Evolutionary conservation across 2,888 invertebrate genomes (phyloP), one percentile per base, ranked within the genome.

Genomic region (Pogonocherus hispidulus): DNA sequence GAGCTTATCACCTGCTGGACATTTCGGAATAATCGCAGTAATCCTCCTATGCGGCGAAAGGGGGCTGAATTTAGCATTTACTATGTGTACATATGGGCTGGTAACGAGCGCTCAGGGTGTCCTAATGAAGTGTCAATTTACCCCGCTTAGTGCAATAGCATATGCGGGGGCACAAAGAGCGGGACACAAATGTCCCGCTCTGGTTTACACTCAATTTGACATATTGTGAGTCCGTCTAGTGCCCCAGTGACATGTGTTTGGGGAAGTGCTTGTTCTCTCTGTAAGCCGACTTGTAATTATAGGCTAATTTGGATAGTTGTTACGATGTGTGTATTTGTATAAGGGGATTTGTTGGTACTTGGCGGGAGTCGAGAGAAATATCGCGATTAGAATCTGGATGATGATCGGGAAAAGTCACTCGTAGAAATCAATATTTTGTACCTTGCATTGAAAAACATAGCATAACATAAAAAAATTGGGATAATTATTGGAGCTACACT

Each of bases 141-240:
- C 84, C 78, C 76, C 79, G 77, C 80, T 81, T 79, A 76, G 73
- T 75, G 68, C 70, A 56, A 67, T 75, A 82, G 78, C 83, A 83
- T 83, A 83, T 83, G 83, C 76, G 73, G 60, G 46, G 16, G 46
- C 47, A 74, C 71, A 74, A 73, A 46, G 59, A 44, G 46, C 37
- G 6, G 18, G 27, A 47, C 46, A 47, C 23, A 32, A 55, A 64
- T 66, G 64, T 67, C 63, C 63, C 65, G 57, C 49, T 49, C 71
- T 75, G 74, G 84, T 85, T 85, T 83, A 85, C 85, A 84, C 85
- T 84, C 86, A 85, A 85, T 86, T 86, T 86, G 84, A 81, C 84
- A 83, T 84, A 85, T 85, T 85, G 85, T 84, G 71, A 67, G 55
- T 64, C 67, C 27, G 47, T 32, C 27, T 35, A 46, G 47, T 20